Percentiles rank a stretch among this genome's conserved stretches.
These are phyloP conservation scores for Hypselothyrea guttata DNA, from an alignment of 2,888 invertebrate genomes.

Conservation along the genomic window DNA sequence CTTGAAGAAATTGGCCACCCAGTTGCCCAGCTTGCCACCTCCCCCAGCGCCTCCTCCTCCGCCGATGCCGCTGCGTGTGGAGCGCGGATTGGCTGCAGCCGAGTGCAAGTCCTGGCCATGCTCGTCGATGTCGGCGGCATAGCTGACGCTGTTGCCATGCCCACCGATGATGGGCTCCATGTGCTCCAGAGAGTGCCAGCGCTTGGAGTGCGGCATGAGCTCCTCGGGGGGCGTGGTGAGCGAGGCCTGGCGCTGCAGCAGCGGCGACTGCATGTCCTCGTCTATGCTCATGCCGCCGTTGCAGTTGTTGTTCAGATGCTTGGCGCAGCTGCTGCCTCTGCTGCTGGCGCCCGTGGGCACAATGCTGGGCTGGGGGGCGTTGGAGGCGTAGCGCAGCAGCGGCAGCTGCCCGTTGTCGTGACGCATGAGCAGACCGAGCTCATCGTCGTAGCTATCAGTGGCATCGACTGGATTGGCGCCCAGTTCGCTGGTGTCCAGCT, in stretches of 20 bases:
- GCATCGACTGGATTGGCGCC: conserved; percentile 58
- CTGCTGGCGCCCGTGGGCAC: conserved; percentile 48
- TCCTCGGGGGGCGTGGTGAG: conserved; percentile 81
- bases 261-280: conserved; percentile 80
- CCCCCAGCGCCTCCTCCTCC: not conserved
- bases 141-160: conserved; percentile 76
- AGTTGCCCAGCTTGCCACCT: conserved; percentile 84
- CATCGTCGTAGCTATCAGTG: conserved; percentile 74
- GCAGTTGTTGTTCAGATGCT: conserved; percentile 82
- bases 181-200: conserved; percentile 91
- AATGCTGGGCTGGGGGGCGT: conserved; percentile 58
- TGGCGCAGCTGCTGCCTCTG: conserved; percentile 50
- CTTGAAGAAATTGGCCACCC: conserved; percentile 90
- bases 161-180: conserved; percentile 81
- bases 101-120: conserved; percentile 23
- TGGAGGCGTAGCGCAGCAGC: conserved; percentile 52
- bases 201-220: conserved; percentile 84
- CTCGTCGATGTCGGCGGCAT: conserved; percentile 77
- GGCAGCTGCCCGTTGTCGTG: conserved; percentile 76
- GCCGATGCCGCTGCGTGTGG: conserved; percentile 22
- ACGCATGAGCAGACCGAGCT: conserved; percentile 74
- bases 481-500: conserved; percentile 39
- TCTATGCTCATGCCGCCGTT: conserved; percentile 81
- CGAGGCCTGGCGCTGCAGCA: conserved; percentile 81
- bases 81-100: conserved; percentile 34